phyloP scores from a whole-genome alignment of 2,888 invertebrate species.

The Tillus elongatus region DNA sequence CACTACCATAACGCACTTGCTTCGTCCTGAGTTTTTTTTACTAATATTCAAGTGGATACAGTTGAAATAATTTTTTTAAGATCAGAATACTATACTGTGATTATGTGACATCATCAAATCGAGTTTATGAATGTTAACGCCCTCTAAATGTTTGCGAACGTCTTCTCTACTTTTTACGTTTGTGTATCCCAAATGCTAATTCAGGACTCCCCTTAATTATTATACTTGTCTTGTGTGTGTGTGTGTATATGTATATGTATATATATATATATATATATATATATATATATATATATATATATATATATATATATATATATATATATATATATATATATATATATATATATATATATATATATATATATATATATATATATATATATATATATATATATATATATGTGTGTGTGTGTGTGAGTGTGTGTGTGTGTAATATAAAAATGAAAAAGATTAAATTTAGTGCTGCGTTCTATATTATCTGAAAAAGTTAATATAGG shows the following conservation, averaged over 20 bases:
- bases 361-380: slow-evolving; percentile 1
- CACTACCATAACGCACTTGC: too few species aligned
- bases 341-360: neutral
- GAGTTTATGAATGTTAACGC: too few species aligned
- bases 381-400: slow-evolving; percentile 5
- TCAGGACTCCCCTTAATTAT: too few species aligned
- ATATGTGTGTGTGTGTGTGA: neutral
- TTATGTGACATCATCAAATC: too few species aligned
- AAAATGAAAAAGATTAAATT: too few species aligned
- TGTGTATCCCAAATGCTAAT: too few species aligned
- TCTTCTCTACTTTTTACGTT: neutral
- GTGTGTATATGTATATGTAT: neutral
- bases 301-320: slow-evolving; percentile 5
- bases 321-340: slow-evolving; percentile 5
- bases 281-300: slow-evolving; percentile 4
- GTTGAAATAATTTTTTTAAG: neutral
- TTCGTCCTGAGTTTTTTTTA: too few species aligned
- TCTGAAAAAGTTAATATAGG: too few species aligned
- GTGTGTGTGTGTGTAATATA: neutral
- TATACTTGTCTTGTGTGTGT: too few species aligned
- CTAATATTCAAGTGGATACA: too few species aligned
- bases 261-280: slow-evolving; percentile 4
- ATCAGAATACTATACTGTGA: too few species aligned
- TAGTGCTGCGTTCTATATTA: too few species aligned
- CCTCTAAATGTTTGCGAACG: neutral